Evolutionary conservation across 53 echinoderm and acorn worm species (phyloP).

Genomic region (Mesocentrotus franciscanus): DNA sequence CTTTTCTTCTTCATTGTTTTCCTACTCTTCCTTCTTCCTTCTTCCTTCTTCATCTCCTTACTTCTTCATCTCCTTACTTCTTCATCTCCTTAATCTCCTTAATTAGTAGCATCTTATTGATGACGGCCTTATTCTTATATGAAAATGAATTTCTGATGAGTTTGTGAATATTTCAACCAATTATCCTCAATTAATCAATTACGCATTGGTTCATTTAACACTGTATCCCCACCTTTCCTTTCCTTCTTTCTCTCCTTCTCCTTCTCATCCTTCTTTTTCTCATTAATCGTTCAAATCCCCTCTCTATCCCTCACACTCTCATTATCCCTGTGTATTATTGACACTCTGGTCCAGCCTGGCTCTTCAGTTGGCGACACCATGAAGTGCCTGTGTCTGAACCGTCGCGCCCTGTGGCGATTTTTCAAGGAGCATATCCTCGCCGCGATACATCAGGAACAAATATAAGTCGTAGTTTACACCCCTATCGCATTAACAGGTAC

Average conservation of each 20-base stretch:
- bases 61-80: background rate
- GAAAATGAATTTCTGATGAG: too few species aligned
- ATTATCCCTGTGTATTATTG: conserved; percentile 19
- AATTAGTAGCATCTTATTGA: background rate
- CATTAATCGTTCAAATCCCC: conserved; percentile 28
- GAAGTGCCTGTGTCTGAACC: conserved; percentile 28
- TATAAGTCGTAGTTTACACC: conserved; percentile 33
- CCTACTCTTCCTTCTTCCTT: background rate
- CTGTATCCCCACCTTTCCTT: background rate
- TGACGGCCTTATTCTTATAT: background rate
- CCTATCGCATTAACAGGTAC: conserved; percentile 42
- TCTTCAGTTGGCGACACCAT: conserved; percentile 34
- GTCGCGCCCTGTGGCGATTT: conserved; percentile 48
- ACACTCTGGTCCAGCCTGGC: conserved; percentile 23
- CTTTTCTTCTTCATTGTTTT: background rate
- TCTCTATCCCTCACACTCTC: background rate
- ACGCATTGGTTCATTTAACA: background rate
- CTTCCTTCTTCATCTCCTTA: background rate
- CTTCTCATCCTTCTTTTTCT: conserved; percentile 25
- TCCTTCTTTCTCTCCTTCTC: background rate
- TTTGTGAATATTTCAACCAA: too few species aligned
- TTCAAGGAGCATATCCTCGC: background rate
- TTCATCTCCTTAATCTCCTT: background rate
- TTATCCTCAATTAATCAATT: too few species aligned
- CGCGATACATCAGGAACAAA: conserved; percentile 49